Evolutionary conservation across 2,888 invertebrate species (phyloP).

Genomic region (Mimachlamys varia): DNA sequence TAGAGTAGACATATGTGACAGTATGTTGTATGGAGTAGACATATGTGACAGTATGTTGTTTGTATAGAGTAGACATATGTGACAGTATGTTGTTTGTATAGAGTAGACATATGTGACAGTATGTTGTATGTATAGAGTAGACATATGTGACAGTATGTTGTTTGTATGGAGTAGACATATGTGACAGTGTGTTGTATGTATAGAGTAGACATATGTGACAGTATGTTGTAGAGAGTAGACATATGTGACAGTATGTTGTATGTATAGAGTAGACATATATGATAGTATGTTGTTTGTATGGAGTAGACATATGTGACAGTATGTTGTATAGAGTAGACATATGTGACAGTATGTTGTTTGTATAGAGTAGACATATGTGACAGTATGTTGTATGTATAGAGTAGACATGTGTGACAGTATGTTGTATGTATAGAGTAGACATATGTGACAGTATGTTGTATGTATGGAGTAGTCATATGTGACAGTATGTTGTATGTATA

Average conservation of each 20-base stretch:
- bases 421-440: neutral
- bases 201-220: neutral
- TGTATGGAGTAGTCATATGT: neutral
- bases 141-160: neutral
- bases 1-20: neutral
- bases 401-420: neutral
- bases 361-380: neutral
- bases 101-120: neutral
- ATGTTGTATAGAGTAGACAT: neutral
- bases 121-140: no score
- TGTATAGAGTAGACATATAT: neutral
- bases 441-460: neutral
- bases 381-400: neutral
- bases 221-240: neutral
- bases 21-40: no score
- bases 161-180: neutral
- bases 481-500: neutral
- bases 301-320: neutral
- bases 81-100: no score
- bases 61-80: no score
- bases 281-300: neutral
- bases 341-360: neutral
- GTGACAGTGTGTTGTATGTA: neutral
- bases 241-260: neutral
- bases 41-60: no score